phyloP scores from a whole-genome alignment of 2,113 vertebrate species.

The Rhinichthys klamathensis region DNA sequence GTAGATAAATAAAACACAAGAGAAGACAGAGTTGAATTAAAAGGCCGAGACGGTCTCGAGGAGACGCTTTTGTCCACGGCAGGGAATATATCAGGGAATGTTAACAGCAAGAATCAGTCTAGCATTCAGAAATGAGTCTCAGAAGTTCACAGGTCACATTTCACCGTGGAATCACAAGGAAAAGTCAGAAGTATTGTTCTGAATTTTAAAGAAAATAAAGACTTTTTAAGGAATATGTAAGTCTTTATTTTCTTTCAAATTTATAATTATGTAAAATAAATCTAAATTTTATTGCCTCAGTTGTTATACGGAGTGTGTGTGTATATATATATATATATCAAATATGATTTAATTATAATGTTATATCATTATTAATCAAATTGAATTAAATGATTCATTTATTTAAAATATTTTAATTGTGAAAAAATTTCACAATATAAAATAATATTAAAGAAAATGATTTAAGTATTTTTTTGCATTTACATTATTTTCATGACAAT shows the following conservation, averaged over 20 bases:
- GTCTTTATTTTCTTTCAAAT: too few species aligned
- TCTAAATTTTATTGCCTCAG: too few species aligned
- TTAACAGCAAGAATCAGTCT: not conserved
- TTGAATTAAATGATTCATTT: too few species aligned
- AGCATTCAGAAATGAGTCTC: not conserved
- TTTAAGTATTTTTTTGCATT: too few species aligned
- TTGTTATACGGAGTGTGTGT: too few species aligned
- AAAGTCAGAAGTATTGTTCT: too few species aligned
- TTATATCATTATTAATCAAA: too few species aligned
- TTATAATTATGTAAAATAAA: too few species aligned
- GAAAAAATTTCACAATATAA: not conserved
- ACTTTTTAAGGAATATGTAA: too few species aligned
- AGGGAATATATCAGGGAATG: not conserved
- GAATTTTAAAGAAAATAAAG: not conserved
- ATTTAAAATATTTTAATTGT: not conserved
- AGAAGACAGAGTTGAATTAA: not conserved
- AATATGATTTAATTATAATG: not conserved
- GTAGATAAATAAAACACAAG: not conserved
- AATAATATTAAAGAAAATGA: not conserved
- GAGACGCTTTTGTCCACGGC: not conserved
- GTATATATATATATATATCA: too few species aligned
- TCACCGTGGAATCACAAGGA: not conserved
- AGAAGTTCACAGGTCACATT: not conserved
- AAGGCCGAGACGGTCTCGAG: not conserved
- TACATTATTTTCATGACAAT: too few species aligned